phyloP scores from a whole-genome alignment of 1,140 invertebrate genomes.

The Neomicropteryx cornuta region DNA sequence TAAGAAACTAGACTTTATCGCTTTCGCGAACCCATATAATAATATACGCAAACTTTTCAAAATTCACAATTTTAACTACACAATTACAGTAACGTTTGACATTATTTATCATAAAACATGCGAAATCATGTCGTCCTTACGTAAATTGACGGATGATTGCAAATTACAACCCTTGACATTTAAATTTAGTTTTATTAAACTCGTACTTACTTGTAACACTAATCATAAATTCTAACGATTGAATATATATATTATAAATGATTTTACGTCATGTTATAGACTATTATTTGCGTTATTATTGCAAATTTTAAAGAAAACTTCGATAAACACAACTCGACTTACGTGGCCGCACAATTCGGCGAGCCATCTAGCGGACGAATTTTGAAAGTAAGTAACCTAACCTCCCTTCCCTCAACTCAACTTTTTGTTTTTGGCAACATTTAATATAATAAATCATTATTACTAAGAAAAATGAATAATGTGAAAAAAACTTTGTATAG shows the following conservation, averaged over 20 bases:
- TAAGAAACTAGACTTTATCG: too few species aligned
- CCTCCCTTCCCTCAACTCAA: too few species aligned
- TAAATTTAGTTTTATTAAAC: slow-evolving; percentile 8
- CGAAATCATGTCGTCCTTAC: slow-evolving; percentile 9
- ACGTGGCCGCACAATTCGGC: slow-evolving; percentile 36
- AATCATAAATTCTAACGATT: slow-evolving; percentile 23
- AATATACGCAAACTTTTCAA: too few species aligned
- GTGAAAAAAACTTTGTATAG: too few species aligned
- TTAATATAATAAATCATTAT: too few species aligned
- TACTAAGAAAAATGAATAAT: too few species aligned
- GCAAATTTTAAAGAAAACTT: slow-evolving; percentile 28
- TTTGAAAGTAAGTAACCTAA: slow-evolving; percentile 30
- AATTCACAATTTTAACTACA: too few species aligned
- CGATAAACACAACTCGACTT: slow-evolving; percentile 39
- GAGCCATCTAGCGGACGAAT: slow-evolving; percentile 34
- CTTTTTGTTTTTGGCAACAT: too few species aligned
- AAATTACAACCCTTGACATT: neutral
- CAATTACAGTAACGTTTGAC: too few species aligned
- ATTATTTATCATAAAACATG: slow-evolving; percentile 8
- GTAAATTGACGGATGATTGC: slow-evolving; percentile 5
- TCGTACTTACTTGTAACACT: slow-evolving; percentile 24
- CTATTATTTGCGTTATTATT: slow-evolving; percentile 26
- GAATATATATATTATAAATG: slow-evolving; percentile 20
- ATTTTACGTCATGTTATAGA: slow-evolving; percentile 35
- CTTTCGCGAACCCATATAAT: too few species aligned